Conservation (phyloP, 2,113 vertebrate species). For the Mus spicilegus region DNA sequence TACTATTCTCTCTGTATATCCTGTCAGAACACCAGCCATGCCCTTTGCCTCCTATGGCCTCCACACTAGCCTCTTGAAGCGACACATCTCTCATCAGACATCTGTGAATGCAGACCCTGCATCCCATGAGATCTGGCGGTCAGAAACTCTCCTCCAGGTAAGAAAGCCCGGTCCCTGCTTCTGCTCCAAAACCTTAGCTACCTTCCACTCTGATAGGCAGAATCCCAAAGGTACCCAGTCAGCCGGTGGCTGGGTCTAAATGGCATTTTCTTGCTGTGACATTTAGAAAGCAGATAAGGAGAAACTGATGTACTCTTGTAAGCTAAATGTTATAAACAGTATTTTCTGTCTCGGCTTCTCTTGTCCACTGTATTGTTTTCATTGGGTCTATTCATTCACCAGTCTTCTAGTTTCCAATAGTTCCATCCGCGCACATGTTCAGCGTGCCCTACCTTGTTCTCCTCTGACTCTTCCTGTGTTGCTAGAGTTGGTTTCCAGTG, state of each 20-base stretch:
- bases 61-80: slow-evolving; percentile 94
- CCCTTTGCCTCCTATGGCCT: slow-evolving; percentile 93
- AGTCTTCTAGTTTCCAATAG: background rate
- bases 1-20: fast-evolving
- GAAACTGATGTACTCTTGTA: background rate
- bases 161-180: background rate
- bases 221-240: background rate
- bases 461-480: background rate
- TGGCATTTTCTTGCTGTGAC: background rate
- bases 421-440: background rate
- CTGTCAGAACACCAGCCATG: slow-evolving; percentile 88
- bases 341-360: background rate
- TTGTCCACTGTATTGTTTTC: background rate
- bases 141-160: slow-evolving; percentile 94
- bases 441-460: too few relatives aligned
- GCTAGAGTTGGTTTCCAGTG: background rate
- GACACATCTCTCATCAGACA: slow-evolving; percentile 96
- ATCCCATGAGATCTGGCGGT: slow-evolving; percentile 98
- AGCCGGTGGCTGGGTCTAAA: background rate
- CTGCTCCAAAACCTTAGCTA: background rate
- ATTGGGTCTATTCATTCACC: background rate
- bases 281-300: background rate
- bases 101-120: slow-evolving; percentile 95
- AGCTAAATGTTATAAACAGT: background rate
- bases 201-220: background rate